Base-by-base conservation (phyloP, 1,140 invertebrate species). In the Drosophila burlai region DNA sequence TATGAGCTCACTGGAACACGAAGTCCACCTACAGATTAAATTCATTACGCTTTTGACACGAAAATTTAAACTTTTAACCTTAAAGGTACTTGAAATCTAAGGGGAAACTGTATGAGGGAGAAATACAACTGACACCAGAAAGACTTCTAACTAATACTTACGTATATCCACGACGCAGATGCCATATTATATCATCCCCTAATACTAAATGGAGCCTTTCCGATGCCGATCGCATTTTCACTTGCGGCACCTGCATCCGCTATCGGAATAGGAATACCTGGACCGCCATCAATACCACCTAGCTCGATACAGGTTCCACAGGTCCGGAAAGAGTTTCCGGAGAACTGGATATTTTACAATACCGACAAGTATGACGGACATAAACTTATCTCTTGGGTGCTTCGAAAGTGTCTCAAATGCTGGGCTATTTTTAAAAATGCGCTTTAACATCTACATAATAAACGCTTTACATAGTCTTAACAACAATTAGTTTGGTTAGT, bases 291-390 rank as follows among this genome's bases (percentile, higher is more conserved):
- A 1, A 13, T 31, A n/a, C 26, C 5, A 15, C 4, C 66, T 26
- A 29, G 15, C 26, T n/a, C 43, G 11, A 11, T 10, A 40, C 49
- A 36, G 31, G 31, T n/a, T 15, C 46, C 36, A 40, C 65, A 62
- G 50, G 42, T 76, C 11, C 78, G 80, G 10, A 34, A 71, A 74
- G 61, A 81, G 18, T 83, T 83, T 62, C 57, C 81, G 11, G 81
- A 83, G 38, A 71, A 59, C 40, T 83, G 81, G 81, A 84, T 83
- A 52, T 80, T 72, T 72, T 29, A 57, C n/a, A 62, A 68, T 47
- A 4, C 24, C 8, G 42, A 64, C 77, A 81, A 84, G 82, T 84
- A 67, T 66, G 63, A 76, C 40, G n/a, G 24, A 58, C 58, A 24
- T 13, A 16, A 57, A 34, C 10, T 29, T 50, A 5, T 36, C 5